A percentile compares a stretch with the other conserved stretches of the same genome.
phyloP scores from a whole-genome alignment of 2,113 vertebrate species.

The Rattus rattus region DNA sequence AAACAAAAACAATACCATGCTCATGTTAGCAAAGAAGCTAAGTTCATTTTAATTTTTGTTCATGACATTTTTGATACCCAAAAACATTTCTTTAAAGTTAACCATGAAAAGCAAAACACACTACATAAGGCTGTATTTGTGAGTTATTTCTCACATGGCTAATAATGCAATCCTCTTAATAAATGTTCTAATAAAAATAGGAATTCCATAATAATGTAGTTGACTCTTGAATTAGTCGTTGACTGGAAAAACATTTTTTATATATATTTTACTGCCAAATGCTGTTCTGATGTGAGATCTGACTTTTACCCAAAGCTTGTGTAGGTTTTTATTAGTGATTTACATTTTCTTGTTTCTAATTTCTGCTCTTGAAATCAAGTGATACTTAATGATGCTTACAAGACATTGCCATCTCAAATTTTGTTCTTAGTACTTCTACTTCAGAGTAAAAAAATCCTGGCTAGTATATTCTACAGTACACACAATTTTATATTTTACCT shows the following conservation, averaged over 20 bases:
- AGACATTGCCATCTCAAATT: background rate
- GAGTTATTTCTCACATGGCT: constrained; percentile 13
- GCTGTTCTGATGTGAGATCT: background rate
- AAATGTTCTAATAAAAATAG: background rate
- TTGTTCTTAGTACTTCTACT: background rate
- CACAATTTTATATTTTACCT: background rate
- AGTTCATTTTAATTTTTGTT: background rate
- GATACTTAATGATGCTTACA: background rate
- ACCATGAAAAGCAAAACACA: background rate
- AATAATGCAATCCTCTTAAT: background rate
- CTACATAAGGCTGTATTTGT: background rate
- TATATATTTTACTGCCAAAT: background rate
- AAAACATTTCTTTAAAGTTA: background rate
- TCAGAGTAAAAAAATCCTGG: background rate
- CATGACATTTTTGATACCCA: background rate
- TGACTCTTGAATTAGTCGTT: background rate
- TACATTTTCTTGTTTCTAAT: background rate
- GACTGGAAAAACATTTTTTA: background rate
- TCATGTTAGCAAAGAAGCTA: background rate
- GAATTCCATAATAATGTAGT: background rate
- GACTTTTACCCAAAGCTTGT: background rate
- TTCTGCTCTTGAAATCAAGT: background rate
- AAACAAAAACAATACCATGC: background rate
- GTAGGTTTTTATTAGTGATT: background rate
- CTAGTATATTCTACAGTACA: background rate